A percentile compares a stretch with the other conserved stretches of the same genome.
Conservation (phyloP, 2,113 vertebrate species). For the Tamias sibiricus region DNA sequence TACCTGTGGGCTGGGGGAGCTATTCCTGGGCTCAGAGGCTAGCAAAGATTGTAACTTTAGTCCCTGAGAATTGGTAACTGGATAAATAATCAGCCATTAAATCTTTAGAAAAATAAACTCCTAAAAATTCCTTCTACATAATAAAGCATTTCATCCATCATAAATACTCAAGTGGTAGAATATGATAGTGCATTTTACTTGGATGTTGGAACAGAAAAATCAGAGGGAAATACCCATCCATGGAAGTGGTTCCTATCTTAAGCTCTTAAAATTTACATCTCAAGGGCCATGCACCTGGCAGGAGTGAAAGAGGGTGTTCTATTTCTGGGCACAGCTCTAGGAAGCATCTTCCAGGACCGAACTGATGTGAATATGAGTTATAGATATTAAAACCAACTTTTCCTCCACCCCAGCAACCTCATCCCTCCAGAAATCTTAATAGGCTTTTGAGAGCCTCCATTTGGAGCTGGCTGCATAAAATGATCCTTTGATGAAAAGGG, state of each 20-base stretch:
- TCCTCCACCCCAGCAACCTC: constrained; percentile 82
- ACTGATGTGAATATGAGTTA: constrained; percentile 85
- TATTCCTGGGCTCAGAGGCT: not conserved
- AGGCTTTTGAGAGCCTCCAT: constrained; percentile 88
- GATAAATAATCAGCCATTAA: constrained; percentile 53
- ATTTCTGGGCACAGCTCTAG: constrained; percentile 77
- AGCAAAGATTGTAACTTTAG: not conserved
- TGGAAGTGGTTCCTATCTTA: constrained; percentile 52
- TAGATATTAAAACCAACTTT: constrained; percentile 86
- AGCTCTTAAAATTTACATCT: constrained; percentile 61
- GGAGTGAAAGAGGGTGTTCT: not conserved
- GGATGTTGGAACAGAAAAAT: constrained; percentile 25
- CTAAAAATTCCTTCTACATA: constrained; percentile 1
- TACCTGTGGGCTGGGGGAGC: not conserved
- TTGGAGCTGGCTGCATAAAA: constrained; percentile 90
- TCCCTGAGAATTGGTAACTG: constrained; percentile 47
- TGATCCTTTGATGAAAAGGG: constrained; percentile 90
- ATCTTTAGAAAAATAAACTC: constrained; percentile 61
- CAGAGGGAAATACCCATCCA: not conserved
- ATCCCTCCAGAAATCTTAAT: constrained; percentile 88
- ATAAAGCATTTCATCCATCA: constrained; percentile 20
- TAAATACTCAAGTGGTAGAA: not conserved
- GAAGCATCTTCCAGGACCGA: constrained; percentile 71
- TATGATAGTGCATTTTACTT: not conserved
- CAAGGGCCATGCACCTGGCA: constrained; percentile 22